phyloP scores from a whole-genome alignment of 2,888 invertebrate genomes.

The Eurois occulta region DNA sequence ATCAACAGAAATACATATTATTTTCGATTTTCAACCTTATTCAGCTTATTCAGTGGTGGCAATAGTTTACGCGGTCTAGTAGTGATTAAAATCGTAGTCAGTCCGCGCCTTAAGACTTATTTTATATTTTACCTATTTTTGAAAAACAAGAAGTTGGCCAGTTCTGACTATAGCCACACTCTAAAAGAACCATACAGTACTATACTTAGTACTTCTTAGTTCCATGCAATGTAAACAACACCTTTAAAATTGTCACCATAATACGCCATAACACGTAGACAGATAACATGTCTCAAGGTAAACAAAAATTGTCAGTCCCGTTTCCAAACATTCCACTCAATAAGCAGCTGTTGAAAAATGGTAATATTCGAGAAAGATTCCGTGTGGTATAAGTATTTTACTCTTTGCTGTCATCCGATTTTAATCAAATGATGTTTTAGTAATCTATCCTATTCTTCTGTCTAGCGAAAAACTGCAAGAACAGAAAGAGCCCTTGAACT shows the following conservation, averaged over 20 bases:
- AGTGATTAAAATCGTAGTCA: too few relatives aligned
- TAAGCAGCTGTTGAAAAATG: constrained; percentile 34
- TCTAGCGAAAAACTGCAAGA: neutral
- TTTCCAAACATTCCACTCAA: neutral
- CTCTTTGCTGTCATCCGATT: too few relatives aligned
- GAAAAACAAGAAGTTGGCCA: too few relatives aligned
- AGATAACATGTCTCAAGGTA: neutral
- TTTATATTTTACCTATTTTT: neutral
- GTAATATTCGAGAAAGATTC: constrained; percentile 26
- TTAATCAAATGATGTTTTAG: too few relatives aligned
- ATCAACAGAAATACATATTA: too few relatives aligned
- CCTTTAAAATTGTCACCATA: neutral
- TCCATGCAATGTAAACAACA: neutral
- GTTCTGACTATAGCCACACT: neutral
- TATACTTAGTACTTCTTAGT: neutral
- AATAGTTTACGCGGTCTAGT: too few relatives aligned
- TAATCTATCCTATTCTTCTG: neutral
- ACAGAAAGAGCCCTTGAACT: neutral
- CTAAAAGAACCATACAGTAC: too few relatives aligned
- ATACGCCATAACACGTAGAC: too few relatives aligned
- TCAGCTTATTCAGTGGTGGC: too few relatives aligned
- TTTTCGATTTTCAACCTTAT: too few relatives aligned
- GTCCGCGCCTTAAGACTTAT: too few relatives aligned
- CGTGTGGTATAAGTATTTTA: too few relatives aligned
- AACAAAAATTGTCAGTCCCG: neutral